Percentiles rank a stretch among this genome's conserved stretches.
These are phyloP conservation scores for Periplaneta americana DNA, from an alignment of 1,140 invertebrate genomes.

Conservation along the genomic window DNA sequence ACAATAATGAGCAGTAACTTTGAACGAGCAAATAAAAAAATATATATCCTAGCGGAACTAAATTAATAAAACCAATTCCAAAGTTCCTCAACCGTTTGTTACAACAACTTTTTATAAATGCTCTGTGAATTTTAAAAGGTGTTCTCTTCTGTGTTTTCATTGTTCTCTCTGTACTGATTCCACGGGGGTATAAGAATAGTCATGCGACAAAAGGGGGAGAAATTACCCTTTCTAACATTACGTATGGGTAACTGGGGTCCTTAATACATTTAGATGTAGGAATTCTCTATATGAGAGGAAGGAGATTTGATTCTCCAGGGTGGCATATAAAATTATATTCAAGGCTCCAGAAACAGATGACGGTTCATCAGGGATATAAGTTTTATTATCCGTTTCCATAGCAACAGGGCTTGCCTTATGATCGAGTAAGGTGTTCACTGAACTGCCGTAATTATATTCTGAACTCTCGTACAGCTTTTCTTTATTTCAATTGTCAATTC, in stretches of 20 bases:
- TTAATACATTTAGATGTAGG: background rate
- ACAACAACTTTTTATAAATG: background rate
- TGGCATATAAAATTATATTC: no score
- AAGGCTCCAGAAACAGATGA: no score
- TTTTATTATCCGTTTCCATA: no score
- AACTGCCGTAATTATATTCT: no score
- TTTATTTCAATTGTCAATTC: no score
- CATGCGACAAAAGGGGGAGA: background rate
- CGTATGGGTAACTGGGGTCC: background rate
- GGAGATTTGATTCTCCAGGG: no score
- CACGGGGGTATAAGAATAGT: background rate
- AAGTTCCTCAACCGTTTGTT: background rate
- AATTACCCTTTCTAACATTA: background rate
- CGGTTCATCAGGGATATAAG: no score
- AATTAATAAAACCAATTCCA: background rate
- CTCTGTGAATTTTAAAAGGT: background rate
- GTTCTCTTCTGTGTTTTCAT: background rate
- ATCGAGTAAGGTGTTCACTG: no score
- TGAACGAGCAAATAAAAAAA: background rate
- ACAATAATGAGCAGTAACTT: background rate
- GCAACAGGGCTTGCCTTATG: no score
- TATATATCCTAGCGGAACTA: background rate
- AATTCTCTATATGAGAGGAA: no score
- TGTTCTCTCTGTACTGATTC: background rate
- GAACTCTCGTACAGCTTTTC: no score